These are phyloP conservation scores for Apolygus lucorum DNA, from an alignment of 1,140 invertebrate genomes.

Conservation along the genomic window DNA sequence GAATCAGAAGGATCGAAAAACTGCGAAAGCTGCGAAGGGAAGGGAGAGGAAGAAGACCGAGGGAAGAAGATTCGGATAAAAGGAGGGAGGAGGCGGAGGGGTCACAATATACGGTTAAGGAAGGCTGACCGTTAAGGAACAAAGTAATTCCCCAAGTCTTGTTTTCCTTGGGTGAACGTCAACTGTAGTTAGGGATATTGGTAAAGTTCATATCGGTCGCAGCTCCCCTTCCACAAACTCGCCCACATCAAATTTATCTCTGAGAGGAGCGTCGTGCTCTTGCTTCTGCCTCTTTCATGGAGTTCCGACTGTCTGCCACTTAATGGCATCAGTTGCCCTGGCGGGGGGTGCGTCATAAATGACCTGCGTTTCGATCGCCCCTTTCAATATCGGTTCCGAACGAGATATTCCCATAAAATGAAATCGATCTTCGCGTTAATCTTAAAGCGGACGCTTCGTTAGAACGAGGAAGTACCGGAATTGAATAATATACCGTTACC, in stretches of 20 bases:
- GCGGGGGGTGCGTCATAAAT: no score
- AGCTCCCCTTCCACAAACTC: neutral
- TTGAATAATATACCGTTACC: no score
- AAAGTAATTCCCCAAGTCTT: slow-evolving; percentile 11
- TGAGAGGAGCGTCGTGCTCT: neutral
- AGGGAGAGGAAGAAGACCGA: no score
- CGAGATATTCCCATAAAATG: no score
- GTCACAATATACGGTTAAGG: slow-evolving; percentile 7
- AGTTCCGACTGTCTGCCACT: neutral
- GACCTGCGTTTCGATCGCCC: no score
- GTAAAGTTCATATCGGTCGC: slow-evolving; percentile 6
- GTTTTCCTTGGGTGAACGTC: slow-evolving; percentile 12
- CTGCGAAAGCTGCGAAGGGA: no score
- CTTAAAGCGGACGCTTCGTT: no score
- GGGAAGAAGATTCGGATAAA: no score
- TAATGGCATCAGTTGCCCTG: neutral
- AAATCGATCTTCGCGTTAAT: no score
- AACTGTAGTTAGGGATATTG: slow-evolving; percentile 16
- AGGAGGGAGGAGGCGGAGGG: neutral
- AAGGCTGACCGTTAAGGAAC: slow-evolving; percentile 3
- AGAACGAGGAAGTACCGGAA: no score
- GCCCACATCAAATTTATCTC: slow-evolving; percentile 7
- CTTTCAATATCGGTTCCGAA: no score
- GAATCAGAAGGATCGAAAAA: no score
- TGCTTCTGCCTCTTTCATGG: neutral